Percentiles rank a stretch among this genome's conserved stretches.
Evolutionary conservation across 2,113 vertebrate species (phyloP).

Genomic region (Mus musculus): GRCm39 chr5:9532501-9533000

Average conservation of each 20-base stretch:
- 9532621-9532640: neutral
- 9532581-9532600: neutral
- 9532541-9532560: neutral
- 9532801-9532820: neutral
- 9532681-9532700: neutral
- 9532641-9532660: neutral
- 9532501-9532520: neutral
- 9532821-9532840: neutral
- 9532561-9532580: neutral
- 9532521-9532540: slow-evolving; percentile 11
- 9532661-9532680: neutral
- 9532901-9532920: neutral
- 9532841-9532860: neutral
- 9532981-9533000: slow-evolving; percentile 6
- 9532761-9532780: neutral
- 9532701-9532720: neutral
- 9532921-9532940: neutral
- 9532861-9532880: neutral
- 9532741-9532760: neutral
- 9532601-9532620: neutral
- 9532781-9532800: neutral
- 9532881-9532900: slow-evolving; percentile 30
- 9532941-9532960: neutral
- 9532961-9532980: neutral
- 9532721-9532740: neutral